Evolutionary conservation across 2,797 vertebrate genomes (phyloP), one percentile per base, ranked within the genome.

Genomic region (Syndactyla subalaris): DNA sequence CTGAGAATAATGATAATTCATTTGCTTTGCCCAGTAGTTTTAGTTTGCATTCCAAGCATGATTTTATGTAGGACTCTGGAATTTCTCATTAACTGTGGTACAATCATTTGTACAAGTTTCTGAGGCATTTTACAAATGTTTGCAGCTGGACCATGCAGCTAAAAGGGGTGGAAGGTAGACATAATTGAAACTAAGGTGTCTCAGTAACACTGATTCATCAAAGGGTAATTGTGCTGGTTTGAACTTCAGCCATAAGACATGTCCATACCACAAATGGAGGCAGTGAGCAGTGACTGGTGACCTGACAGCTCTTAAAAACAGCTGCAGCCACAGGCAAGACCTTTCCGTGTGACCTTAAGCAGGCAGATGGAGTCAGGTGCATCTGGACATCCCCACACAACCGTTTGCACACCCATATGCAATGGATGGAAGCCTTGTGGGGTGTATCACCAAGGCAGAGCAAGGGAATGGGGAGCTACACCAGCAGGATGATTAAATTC

Each of bases 1-100:
- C 86, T 32, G 76, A 74, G 74, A 36, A 30, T 43, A 36, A 48
- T 8, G 71, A 79, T 45, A 77, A 32, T 58, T 67, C 72, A 4
- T 68, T 24, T 48, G 38, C 75, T 80, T 39, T 95, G 59, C 86
- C 71, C 12, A 1, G 38, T 3, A n/a, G 30, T 20, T 88, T 7
- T 3, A 32, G 55, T 48, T 90, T 85, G 62, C 57, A 72, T 91
- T 92, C 91, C 88, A 79, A 48, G 72, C 68, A 3, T 6, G 5
- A 54, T 65, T 85, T 77, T 58, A 6, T 30, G 41, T 32, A 46
- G 84, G 34, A 29, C 63, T 73, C 74, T 34, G 81, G 81, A 89
- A 91, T 95, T 92, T 87, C 85, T 96, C 15, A 0, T 94, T 91
- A 87, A 41, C 74, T 29, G 46, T 36, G 72, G 16, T 65, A 65